Percentiles rank a stretch among this genome's conserved stretches.
These are phyloP conservation scores for Eupsilia transversa DNA, from an alignment of 2,888 invertebrate genomes.

Conservation along the genomic window DNA sequence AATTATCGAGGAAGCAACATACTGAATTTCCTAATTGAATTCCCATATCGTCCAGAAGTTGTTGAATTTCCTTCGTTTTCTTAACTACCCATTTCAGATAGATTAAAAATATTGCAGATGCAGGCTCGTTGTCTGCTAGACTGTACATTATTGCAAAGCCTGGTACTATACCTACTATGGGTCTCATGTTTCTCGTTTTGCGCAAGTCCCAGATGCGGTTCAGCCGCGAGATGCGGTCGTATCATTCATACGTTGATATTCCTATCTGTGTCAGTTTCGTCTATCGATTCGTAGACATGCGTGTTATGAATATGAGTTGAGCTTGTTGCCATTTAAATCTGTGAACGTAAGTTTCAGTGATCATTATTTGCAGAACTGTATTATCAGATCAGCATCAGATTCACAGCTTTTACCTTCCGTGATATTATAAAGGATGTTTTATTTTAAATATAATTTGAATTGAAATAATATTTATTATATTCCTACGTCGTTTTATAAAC, in stretches of 20 bases:
- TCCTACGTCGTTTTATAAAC: not conserved
- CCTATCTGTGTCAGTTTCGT: conserved; percentile 34
- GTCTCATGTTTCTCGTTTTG: conserved; percentile 55
- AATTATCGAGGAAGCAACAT: not conserved
- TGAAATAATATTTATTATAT: not conserved
- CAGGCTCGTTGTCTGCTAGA: conserved; percentile 10
- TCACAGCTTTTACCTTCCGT: conserved; percentile 6
- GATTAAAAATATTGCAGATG: not conserved
- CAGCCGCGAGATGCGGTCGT: conserved; percentile 52
- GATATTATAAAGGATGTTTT: not conserved
- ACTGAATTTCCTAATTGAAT: not conserved
- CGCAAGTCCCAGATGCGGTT: conserved; percentile 52
- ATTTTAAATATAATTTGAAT: not conserved
- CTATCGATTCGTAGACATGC: conserved; percentile 22
- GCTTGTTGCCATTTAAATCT: conserved; percentile 3
- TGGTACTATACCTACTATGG: conserved; percentile 16
- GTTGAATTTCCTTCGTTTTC: not conserved
- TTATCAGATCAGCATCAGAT: conserved; percentile 8
- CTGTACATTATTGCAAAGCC: conserved; percentile 25
- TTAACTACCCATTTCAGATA: not conserved
- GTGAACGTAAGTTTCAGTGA: not conserved
- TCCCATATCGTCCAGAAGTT: conserved; percentile 6
- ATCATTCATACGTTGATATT: conserved; percentile 42
- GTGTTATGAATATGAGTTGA: conserved; percentile 1
- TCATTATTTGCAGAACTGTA: conserved; percentile 20